phyloP scores from a whole-genome alignment of 2,797 vertebrate genomes.

The Picus viridis region DNA sequence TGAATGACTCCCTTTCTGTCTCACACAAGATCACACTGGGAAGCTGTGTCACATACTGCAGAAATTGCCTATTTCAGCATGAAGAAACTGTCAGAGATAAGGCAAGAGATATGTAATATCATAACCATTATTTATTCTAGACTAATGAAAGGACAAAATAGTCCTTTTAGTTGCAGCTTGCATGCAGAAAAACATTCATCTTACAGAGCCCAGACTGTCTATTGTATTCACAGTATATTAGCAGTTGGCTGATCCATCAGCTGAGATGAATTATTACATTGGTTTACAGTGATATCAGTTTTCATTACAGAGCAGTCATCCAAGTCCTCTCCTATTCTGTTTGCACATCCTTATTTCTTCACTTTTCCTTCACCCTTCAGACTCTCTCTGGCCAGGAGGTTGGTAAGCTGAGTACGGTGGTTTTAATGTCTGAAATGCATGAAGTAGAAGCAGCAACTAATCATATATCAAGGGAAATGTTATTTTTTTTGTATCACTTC shows the following conservation, averaged over 20 bases:
- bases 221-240: slow-evolving; percentile 52
- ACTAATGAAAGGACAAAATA: slow-evolving; percentile 55
- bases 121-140: slow-evolving; percentile 60
- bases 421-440: background rate
- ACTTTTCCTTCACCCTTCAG: background rate
- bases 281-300: slow-evolving; percentile 32
- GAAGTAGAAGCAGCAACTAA: background rate
- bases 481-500: background rate
- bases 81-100: slow-evolving; percentile 51
- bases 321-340: slow-evolving; percentile 3
- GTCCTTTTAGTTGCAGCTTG: slow-evolving; percentile 35
- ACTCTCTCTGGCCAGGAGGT: background rate
- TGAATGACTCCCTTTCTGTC: slow-evolving; percentile 30
- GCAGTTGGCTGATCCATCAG: slow-evolving; percentile 55
- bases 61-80: background rate
- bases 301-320: slow-evolving; percentile 50
- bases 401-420: background rate
- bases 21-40: background rate
- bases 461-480: background rate
- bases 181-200: slow-evolving; percentile 51
- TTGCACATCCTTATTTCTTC: slow-evolving; percentile 25
- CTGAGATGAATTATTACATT: slow-evolving; percentile 56
- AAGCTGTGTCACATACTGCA: background rate
- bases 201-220: slow-evolving; percentile 14
- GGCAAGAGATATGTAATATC: slow-evolving; percentile 42